A percentile compares a stretch with the other conserved stretches of the same genome.
Evolutionary conservation across 2,113 vertebrate species (phyloP).

Genomic region (Pygoscelis adeliae): DNA sequence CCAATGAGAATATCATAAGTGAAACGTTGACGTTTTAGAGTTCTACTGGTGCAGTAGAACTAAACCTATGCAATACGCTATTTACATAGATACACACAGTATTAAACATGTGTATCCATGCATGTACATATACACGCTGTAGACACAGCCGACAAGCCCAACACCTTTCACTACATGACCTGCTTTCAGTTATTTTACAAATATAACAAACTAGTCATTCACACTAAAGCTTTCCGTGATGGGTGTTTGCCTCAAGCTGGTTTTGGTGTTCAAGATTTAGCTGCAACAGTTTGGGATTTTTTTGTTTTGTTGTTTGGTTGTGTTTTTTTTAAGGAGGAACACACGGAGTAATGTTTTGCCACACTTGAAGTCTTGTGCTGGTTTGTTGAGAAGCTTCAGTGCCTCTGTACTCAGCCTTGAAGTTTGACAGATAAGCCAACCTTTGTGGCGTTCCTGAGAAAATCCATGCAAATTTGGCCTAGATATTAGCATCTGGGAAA

Average conservation of each 20-base stretch:
- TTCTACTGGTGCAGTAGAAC: background rate
- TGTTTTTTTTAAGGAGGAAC: background rate
- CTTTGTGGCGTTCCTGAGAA: background rate
- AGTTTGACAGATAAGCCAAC: background rate
- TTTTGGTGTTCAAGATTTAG: background rate
- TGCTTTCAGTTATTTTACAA: background rate
- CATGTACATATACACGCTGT: accelerated
- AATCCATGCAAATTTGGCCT: background rate
- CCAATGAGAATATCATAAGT: background rate
- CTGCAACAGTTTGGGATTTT: background rate
- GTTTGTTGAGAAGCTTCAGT: background rate
- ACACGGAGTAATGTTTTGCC: background rate
- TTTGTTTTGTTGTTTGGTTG: background rate
- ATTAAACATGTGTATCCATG: background rate
- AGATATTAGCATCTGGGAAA: background rate
- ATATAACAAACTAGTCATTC: background rate
- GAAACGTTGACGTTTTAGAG: background rate
- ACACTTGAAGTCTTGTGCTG: background rate
- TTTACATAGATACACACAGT: background rate
- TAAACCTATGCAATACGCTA: background rate
- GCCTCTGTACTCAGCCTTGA: background rate
- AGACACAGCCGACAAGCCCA: background rate
- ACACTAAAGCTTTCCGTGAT: background rate
- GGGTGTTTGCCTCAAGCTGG: background rate
- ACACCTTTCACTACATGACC: background rate